A percentile compares a stretch with the other conserved stretches of the same genome.
phyloP scores from a whole-genome alignment of 2,113 vertebrate species.

The Crypturellus undulatus region DNA sequence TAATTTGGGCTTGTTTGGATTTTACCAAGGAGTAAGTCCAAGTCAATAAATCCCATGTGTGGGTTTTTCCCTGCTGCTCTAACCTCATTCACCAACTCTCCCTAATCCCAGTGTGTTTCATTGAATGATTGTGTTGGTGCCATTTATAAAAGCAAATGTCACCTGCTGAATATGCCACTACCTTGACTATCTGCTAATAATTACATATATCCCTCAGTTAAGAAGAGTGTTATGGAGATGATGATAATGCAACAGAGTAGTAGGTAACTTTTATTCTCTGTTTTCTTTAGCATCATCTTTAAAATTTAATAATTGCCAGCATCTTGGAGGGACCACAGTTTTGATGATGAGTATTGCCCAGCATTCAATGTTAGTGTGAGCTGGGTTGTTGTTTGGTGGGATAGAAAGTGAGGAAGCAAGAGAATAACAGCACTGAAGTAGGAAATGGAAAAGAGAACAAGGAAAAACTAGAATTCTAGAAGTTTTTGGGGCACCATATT shows the following conservation, averaged over 20 bases:
- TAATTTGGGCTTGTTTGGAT: not conserved
- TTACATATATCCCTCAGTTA: not conserved
- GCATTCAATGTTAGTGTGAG: not conserved
- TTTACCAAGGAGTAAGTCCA: not conserved
- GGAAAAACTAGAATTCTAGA: not conserved
- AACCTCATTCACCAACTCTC: not conserved
- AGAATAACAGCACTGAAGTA: not conserved
- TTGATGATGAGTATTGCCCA: not conserved
- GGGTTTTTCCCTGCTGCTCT: not conserved
- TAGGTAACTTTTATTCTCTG: not conserved
- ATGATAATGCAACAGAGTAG: rapidly evolving
- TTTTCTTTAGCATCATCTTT: not conserved
- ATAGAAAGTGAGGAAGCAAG: not conserved
- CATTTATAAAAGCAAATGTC: not conserved
- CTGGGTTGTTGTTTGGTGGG: not conserved
- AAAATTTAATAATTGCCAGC: not conserved
- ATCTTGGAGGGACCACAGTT: not conserved
- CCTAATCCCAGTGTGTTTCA: not conserved
- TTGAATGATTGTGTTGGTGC: not conserved
- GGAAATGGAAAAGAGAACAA: not conserved
- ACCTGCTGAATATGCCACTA: not conserved
- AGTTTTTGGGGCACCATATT: not conserved
- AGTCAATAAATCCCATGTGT: not conserved
- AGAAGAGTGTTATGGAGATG: not conserved
- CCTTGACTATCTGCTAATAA: not conserved